Percentiles rank a stretch among this genome's conserved stretches.
Evolutionary conservation across 2,888 invertebrate genomes (phyloP).

Genomic region (Strigamia transsilvanica): DNA sequence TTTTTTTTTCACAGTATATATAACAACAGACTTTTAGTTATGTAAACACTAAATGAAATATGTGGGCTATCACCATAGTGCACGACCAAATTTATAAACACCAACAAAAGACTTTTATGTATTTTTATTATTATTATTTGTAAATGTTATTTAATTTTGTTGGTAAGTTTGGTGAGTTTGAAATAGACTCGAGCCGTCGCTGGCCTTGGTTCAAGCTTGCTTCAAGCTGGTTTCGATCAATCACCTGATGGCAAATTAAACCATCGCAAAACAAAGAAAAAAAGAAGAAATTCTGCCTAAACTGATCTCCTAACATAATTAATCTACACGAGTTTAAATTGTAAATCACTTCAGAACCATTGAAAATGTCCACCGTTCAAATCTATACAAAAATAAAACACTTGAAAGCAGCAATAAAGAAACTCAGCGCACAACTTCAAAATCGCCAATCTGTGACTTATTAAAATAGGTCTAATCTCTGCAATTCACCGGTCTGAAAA

Average conservation of each 20-base stretch:
- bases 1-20: not conserved
- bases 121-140: not conserved
- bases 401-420: not conserved
- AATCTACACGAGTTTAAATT: not conserved
- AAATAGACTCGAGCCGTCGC: not conserved
- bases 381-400: slow-evolving; percentile 5
- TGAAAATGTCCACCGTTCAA: not conserved
- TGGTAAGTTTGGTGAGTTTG: not conserved
- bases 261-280: not conserved
- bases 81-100: not conserved
- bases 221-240: slow-evolving; percentile 29
- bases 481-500: not conserved
- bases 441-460: not conserved
- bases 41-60: not conserved
- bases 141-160: not conserved
- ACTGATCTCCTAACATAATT: not conserved
- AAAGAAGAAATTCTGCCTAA: not conserved
- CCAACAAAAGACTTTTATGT: not conserved
- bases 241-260: slow-evolving; percentile 19
- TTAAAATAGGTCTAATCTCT: not conserved
- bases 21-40: not conserved
- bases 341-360: not conserved
- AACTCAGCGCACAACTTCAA: not conserved
- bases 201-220: slow-evolving; percentile 16
- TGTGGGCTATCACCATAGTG: not conserved